Base-by-base conservation (phyloP, 1,140 invertebrate species). In the Maniola jurtina region DNA sequence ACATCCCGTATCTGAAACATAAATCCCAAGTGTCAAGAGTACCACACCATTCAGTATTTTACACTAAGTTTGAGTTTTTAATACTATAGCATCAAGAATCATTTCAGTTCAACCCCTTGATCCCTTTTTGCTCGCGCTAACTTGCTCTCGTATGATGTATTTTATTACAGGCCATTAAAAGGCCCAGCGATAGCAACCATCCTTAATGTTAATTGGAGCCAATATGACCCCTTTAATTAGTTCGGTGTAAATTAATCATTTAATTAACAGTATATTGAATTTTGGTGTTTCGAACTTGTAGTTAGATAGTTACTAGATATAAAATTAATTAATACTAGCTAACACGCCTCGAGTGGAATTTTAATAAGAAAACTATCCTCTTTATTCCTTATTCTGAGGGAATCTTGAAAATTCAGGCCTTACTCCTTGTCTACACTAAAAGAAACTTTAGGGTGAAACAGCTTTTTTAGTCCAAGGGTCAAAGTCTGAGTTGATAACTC, bases 161-260 rank as follows among this genome's bases (percentile, higher is more conserved):
- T 61, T 52, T 61, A 60, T 60, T 60, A 60, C 58, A 60, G 42
- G 42, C 48, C 35, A 14, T n/a, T 52, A 42, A 40, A 38, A 61
- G 10, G 33, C 47, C 48, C 52, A 15, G 36, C 48, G 48, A 52
- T 52, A 52, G 7, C 60, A 36, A 48, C 58, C 13, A 52, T 25
- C 33, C 38, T 40, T 52, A 52, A 61, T 40, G 25, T 61, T 25
- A 52, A 48, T 52, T 52, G 35, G 14, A 50, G 45, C 45, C 35
- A 25, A 13, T 59, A 25, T 33, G 9, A 10, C 11, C 42, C 15
- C 10, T 60, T 45, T 14, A 45, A 45, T 45, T 45, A 45, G 42
- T 45, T 13, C 42, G 9, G 9, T 45, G 42, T 11, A 45, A 13
- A 45, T 45, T 45, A 45, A 45, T 50, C 15, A 50, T 50, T 16